Base-by-base conservation (phyloP, 2,113 vertebrate genomes). In the Ammodytes marinus region DNA sequence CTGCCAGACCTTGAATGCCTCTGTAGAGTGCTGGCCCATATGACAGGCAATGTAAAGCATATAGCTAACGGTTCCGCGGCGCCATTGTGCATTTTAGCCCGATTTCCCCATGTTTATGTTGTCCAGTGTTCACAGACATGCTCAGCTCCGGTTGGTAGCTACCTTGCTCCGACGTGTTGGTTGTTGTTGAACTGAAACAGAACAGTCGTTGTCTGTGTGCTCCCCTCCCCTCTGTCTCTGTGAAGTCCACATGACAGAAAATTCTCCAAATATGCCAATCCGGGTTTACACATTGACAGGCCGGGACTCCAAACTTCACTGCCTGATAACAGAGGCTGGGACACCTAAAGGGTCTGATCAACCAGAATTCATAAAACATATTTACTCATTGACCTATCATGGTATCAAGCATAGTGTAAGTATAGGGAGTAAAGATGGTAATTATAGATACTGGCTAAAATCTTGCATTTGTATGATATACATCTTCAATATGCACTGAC, bases 181-280 rank as follows among this genome's bases (percentile, higher is more conserved):
- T 73, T 79, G 74, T 78, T 85, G 85, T 64, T 85, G 77, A 58
- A 50, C 5, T 75, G 53, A 69, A 85, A 89, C 91, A 92, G 87
- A 85, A 13, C 76, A 86, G 73, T 64, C 77, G 86, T 91, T 90
- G 90, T 92, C 40, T 80, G 74, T 46, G 70, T 85, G 76, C 53
- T 84, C 67, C 77, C 84, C 77, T n/a, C 81, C 74, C 64, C 46
- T 74, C 77, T 61, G 49, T 77, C 74, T 84, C 79, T 66, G 69
- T 80, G 79, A 90, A 84, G 74, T 91, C 82, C 89, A 85, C 84
- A 85, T 93, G 90, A 92, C 89, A 79, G 72, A 74, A 75, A 19
- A 88, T 82, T 88, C 49, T 88, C 75, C 63, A 75, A 79, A 81
- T 65, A 74, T 85, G 65, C 69, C 73, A 45, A 60, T 57, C 47